Conservation (phyloP, 2,888 invertebrate species). For the Plagiodera versicolora region DNA sequence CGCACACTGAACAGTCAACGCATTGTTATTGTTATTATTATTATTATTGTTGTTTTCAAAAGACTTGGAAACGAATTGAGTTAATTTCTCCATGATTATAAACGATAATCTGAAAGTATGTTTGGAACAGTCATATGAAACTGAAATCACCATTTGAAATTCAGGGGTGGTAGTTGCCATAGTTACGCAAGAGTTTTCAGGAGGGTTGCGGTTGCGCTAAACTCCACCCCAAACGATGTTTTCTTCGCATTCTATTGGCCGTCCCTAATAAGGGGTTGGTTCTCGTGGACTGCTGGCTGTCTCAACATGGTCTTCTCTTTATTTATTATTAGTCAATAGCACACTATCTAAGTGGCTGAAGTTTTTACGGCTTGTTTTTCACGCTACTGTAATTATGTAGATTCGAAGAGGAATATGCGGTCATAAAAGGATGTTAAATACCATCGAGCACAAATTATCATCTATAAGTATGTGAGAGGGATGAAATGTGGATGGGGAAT, state of each 20-base stretch:
- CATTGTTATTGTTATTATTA: constrained; percentile 50
- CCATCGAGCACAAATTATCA: constrained; percentile 25
- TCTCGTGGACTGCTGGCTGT: constrained; percentile 34
- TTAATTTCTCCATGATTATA: constrained; percentile 79
- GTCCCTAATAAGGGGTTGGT: constrained; percentile 46
- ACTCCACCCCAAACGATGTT: constrained; percentile 45
- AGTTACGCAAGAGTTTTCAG: constrained; percentile 45
- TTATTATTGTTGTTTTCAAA: constrained; percentile 64
- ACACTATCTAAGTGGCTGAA: constrained; percentile 53
- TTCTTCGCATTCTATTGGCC: constrained; percentile 33
- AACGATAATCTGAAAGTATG: constrained; percentile 46
- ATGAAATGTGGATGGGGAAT: constrained; percentile 3
- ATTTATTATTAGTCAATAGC: constrained; percentile 53
- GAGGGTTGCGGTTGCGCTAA: constrained; percentile 44
- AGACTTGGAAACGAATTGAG: constrained; percentile 88
- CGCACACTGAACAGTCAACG: constrained; percentile 44
- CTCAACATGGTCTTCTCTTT: constrained; percentile 41
- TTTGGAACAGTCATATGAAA: constrained; percentile 48
- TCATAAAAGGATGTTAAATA: constrained; percentile 28
- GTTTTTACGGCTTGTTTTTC: constrained; percentile 54
- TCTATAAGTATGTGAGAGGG: constrained; percentile 20
- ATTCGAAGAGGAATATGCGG: constrained; percentile 49
- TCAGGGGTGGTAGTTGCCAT: constrained; percentile 51
- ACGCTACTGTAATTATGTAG: constrained; percentile 51
- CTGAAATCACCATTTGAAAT: constrained; percentile 50